Evolutionary conservation across 2,113 vertebrate species (phyloP).

Genomic region (Callipepla squamata): DNA sequence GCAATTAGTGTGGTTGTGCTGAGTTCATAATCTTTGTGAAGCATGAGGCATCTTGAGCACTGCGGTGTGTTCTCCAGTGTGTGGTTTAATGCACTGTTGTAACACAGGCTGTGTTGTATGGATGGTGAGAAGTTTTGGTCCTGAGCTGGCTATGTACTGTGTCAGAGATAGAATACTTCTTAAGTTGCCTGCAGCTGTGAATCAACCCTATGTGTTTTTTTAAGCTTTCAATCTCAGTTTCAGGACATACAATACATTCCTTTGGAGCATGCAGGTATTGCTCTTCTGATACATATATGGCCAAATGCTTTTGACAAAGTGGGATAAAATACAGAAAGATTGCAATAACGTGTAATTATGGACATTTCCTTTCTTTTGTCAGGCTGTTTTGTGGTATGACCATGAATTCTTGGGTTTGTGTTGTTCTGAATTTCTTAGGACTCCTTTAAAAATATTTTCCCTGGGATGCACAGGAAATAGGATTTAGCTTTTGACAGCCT

Average conservation of each 20-base stretch:
- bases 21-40: not conserved
- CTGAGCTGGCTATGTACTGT: too few relatives aligned
- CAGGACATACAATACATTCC: not conserved
- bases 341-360: accelerated
- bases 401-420: not conserved
- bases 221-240: not conserved
- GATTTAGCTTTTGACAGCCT: not conserved
- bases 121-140: too few relatives aligned
- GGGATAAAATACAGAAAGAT: not conserved
- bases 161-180: too few relatives aligned
- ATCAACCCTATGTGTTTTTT: not conserved
- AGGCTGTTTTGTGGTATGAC: not conserved
- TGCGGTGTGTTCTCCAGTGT: too few relatives aligned
- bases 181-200: too few relatives aligned
- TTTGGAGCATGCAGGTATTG: not conserved
- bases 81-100: too few relatives aligned
- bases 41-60: not conserved
- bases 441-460: not conserved
- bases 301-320: not conserved
- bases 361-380: not conserved
- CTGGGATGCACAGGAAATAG: not conserved
- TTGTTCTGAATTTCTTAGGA: not conserved
- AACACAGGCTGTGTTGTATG: too few relatives aligned
- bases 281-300: not conserved
- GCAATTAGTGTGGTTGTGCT: not conserved